Base-by-base conservation (phyloP, 2,888 invertebrate genomes). In the Oxycera nigricornis region DNA sequence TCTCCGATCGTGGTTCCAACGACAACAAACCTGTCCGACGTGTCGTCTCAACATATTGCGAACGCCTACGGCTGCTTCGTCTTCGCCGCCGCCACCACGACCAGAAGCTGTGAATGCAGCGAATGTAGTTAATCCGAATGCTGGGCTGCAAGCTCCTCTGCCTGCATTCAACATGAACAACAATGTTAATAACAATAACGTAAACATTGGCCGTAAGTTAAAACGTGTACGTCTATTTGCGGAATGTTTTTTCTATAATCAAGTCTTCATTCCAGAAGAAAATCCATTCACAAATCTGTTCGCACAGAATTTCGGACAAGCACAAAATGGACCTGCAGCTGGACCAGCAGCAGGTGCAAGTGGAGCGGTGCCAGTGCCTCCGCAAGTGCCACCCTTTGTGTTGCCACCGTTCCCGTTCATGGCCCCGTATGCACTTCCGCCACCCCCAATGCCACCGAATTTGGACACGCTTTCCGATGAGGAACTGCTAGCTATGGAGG, bases 21-120 rank as follows among this genome's bases (percentile, higher is more conserved):
- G 99, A 7, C 99, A 99, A 84, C 99, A 99, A 87, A 99, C 99
- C 2, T 99, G 99, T 83, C 99, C 99, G 0, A 99, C 99, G 2
- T 99, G 99, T 84, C 90, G 98, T 14, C 88, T 97, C 78, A 97
- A 98, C 86, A 96, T 90, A 80, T 82, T 90, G 79, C 87, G 89
- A 3, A 86, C 88, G 72, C 87, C 87, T 28, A 59, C 72, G 1
- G 73, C 20, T 35, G 80, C 81, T 83, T 22, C 82, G 81, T 41
- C 73, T 3, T 83, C 84, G 78, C 83, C 81, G 83, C 83, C 82
- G 82, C 50, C 72, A 14, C 83, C 84, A 78, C 83, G 82, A 72
- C 81, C 81, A 35, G 77, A 77, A 59, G 84, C 83, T 2, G 65
- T 55, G 50, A 79, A 82, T 77, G 78, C 81, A 70, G 75, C 77